Evolutionary conservation across 2,113 vertebrate species (phyloP).

Genomic region (Pygoscelis antarcticus): DNA sequence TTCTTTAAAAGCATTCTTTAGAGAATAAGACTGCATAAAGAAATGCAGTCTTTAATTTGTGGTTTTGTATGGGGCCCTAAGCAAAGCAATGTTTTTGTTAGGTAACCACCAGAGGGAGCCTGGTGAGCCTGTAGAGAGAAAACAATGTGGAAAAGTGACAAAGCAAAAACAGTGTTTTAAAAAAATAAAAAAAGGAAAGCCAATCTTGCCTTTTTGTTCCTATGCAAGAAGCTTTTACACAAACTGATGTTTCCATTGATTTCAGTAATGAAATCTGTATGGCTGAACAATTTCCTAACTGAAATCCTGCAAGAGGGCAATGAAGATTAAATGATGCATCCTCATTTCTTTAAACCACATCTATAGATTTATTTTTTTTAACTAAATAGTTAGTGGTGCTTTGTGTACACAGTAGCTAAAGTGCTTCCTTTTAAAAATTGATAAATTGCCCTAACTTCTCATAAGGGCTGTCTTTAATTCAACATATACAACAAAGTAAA

Average conservation of each 20-base stretch:
- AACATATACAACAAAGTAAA: neutral
- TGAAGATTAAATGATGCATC: neutral
- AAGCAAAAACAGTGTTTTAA: neutral
- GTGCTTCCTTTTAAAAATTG: neutral
- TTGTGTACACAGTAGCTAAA: neutral
- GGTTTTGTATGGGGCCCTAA: fast-evolving
- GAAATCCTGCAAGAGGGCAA: neutral
- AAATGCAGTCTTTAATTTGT: fast-evolving
- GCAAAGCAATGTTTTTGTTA: fast-evolving
- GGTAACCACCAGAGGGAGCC: neutral
- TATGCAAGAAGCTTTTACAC: neutral
- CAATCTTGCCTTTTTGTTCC: neutral
- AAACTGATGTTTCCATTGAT: neutral
- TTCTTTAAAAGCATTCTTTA: no score
- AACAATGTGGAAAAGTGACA: fast-evolving
- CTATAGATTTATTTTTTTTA: neutral
- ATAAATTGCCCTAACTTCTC: neutral
- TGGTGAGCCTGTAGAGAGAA: neutral
- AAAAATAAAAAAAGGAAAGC: neutral
- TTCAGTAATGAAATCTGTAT: neutral
- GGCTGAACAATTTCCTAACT: neutral
- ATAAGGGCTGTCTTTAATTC: neutral
- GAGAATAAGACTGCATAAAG: no score
- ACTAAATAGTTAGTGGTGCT: neutral
- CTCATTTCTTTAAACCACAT: neutral